phyloP scores from a whole-genome alignment of 2,797 vertebrate species.

The Oreortyx pictus region DNA sequence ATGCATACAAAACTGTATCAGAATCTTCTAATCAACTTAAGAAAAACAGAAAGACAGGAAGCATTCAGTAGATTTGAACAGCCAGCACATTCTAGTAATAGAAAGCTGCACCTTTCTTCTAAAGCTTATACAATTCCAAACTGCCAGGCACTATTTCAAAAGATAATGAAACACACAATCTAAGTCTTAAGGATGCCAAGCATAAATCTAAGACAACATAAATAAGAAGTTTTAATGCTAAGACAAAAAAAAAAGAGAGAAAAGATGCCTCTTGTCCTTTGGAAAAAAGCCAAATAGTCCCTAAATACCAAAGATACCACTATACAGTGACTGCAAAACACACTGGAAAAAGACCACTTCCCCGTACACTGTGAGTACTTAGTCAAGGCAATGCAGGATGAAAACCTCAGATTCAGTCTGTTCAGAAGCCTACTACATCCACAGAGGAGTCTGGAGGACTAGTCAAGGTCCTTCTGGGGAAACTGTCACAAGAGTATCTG shows the following conservation, averaged over 20 bases:
- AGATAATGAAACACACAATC: background rate
- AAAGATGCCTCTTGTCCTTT: background rate
- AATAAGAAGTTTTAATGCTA: background rate
- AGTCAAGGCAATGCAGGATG: background rate
- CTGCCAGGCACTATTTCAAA: background rate
- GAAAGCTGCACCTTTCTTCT: background rate
- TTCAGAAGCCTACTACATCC: background rate
- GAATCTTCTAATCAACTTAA: background rate
- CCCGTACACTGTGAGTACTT: background rate
- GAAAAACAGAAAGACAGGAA: background rate
- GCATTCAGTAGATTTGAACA: background rate
- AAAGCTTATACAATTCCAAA: background rate
- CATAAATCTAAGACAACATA: background rate
- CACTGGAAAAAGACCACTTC: accelerated
- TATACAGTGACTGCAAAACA: background rate
- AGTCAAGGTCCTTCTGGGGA: background rate
- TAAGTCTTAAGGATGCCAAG: background rate
- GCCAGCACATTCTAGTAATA: background rate
- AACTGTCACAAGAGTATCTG: background rate
- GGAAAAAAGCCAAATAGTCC: background rate
- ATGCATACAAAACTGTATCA: background rate
- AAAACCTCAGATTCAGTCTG: background rate
- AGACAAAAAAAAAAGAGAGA: background rate
- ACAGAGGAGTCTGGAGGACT: background rate
- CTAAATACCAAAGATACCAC: background rate